phyloP scores from a whole-genome alignment of 2,888 invertebrate genomes.

The Melinopterus prodromus region DNA sequence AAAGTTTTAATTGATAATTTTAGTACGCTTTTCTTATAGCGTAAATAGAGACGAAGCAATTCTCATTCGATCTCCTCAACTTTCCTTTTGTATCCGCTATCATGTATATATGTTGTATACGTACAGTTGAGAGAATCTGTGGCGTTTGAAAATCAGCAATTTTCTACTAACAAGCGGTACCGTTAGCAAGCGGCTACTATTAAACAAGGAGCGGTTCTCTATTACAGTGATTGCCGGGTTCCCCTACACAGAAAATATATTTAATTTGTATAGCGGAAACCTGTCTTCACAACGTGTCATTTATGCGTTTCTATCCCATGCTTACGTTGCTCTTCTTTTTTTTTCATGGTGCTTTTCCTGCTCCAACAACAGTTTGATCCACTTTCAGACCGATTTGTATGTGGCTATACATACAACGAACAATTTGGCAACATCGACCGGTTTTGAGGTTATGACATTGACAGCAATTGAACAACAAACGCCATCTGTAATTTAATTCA shows the following conservation, averaged over 20 bases:
- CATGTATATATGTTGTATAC: not conserved
- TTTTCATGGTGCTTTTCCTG: too few relatives aligned
- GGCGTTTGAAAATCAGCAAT: not conserved
- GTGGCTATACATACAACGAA: too few relatives aligned
- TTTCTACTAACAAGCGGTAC: slow-evolving; percentile 22
- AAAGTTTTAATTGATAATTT: not conserved
- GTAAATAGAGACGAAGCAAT: not conserved
- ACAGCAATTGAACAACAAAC: too few relatives aligned
- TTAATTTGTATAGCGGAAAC: slow-evolving; percentile 28
- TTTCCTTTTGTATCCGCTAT: not conserved
- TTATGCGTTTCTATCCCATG: slow-evolving; percentile 8
- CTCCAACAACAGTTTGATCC: too few relatives aligned
- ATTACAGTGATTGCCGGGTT: slow-evolving; percentile 28
- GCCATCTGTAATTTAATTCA: too few relatives aligned
- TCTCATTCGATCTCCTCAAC: not conserved
- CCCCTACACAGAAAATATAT: slow-evolving; percentile 23
- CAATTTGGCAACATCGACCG: too few relatives aligned
- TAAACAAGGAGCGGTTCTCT: slow-evolving; percentile 27
- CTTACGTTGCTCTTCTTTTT: not conserved
- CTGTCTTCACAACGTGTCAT: not conserved
- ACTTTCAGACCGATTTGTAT: too few relatives aligned
- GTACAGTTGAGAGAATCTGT: not conserved
- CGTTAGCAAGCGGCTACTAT: slow-evolving; percentile 29
- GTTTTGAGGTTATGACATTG: too few relatives aligned
- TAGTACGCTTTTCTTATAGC: not conserved